Evolutionary conservation across 1,140 invertebrate species (phyloP).

Genomic region (Drosophila ogumai): DNA sequence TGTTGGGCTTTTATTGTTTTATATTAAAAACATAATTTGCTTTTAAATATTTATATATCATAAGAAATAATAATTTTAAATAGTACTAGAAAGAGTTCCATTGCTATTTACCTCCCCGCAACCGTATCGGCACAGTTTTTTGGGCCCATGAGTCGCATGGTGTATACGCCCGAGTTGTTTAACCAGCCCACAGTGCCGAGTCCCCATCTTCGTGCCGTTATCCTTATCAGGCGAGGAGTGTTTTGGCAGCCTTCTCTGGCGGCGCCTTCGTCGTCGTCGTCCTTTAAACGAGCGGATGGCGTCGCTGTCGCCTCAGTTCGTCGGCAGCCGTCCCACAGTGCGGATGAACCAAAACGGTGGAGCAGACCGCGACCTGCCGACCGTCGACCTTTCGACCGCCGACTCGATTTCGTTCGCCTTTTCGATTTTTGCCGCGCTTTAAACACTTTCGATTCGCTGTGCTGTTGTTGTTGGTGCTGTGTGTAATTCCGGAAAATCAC

Average conservation of each 20-base stretch:
- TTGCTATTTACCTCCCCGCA: neutral
- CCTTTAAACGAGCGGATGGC: conserved; percentile 63
- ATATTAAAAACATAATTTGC: neutral
- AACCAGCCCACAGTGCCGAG: conserved; percentile 16
- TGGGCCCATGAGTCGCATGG: conserved; percentile 19
- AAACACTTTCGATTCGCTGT: conserved; percentile 24
- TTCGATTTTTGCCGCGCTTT: conserved; percentile 29
- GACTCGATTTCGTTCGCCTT: conserved; percentile 21
- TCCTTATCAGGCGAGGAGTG: conserved; percentile 67
- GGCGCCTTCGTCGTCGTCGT: conserved; percentile 56
- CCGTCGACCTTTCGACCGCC: conserved; percentile 23
- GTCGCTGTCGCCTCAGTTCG: conserved; percentile 64
- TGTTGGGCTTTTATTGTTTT: neutral
- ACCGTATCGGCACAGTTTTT: conserved; percentile 21
- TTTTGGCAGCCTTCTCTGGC: conserved; percentile 48
- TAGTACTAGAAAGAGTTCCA: too few species aligned
- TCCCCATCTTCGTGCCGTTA: conserved; percentile 55
- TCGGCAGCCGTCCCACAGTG: conserved; percentile 76
- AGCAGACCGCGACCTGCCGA: conserved; percentile 28
- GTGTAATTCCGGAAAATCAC: conserved; percentile 6
- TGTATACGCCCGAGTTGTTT: conserved; percentile 17
- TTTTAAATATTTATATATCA: neutral
- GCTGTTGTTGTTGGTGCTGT: conserved; percentile 15
- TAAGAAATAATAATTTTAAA: too few species aligned
- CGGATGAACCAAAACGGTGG: conserved; percentile 61